Evolutionary conservation across 2,113 vertebrate genomes (phyloP), one percentile per base, ranked within the genome.

Genomic region (Crypturellus undulatus): DNA sequence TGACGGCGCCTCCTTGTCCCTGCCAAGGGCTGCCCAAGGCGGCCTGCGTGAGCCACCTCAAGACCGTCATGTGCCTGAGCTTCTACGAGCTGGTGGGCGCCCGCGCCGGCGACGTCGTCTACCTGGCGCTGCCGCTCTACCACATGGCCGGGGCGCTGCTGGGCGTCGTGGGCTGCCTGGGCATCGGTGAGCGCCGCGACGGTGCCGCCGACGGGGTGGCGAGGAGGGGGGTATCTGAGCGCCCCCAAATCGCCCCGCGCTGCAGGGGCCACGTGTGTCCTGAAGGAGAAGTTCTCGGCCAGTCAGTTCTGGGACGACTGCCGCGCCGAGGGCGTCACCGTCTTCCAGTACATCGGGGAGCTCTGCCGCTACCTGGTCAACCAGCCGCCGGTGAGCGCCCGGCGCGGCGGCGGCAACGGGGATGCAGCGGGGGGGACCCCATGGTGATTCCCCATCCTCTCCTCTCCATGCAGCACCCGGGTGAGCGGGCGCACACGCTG

Each of bases 281-380:
- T 99, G 67, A 99, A 99, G 94, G 98, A 98, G 92, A 99, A 97
- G 92, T 99, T 99, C 97, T 99, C 99, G 0, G 99, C 99, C 38
- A 97, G 98, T 58, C 98, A 98, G 62, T 99, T 99, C 49, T 99
- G 99, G 99, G 98, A 97, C 1, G 99, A 99, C 56, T 99, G 99
- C 80, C 96, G 97, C 25, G 94, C 96, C 79, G 97, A 99, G 65
- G 54, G 98, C 0, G 98, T 99, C 94, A 99, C 99, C 0, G 97
- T 99, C 30, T 98, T 99, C 95, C 99, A 99, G 97, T 99, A 99
- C 94, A 98, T 99, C 2, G 99, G 99, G 64, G 99, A 99, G 70
- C 95, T 99, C 25, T 99, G 99, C 87, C 98, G 98, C 3, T 99
- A 99, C 96, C 97, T 99, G 3, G 95, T 98, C 90, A 98, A 99